Base-by-base conservation (phyloP, 2,888 invertebrate genomes). In the Tenthredo amoena region DNA sequence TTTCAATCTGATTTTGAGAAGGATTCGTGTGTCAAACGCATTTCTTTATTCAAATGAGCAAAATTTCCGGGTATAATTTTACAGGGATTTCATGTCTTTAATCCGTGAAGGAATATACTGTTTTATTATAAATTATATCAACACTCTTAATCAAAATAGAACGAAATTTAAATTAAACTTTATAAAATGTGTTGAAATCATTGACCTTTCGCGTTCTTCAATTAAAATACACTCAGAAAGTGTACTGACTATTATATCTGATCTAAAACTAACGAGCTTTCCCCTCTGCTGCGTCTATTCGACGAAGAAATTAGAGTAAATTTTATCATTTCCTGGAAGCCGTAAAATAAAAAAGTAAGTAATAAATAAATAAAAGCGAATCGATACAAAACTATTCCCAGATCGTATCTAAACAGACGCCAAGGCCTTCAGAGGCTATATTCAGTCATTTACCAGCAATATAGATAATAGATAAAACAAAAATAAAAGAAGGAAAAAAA, bases 311-410 rank as follows among this genome's bases (percentile, higher is more conserved):
- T 12, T 31, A 62, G 62, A 34, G 34, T 34, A 10, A 68, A 34
- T 34, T 68, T 31, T 34, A 34, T 34, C 12, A 34, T 34, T 68
- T 34, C 68, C 34, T 15, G 7, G 34, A 68, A 6, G 34, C 34
- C 68, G 18, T 68, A 18, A 18, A 5, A 15, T 18, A 62, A 26
- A 15, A 6, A 15, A 68, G 15, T 0, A 34, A 34, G 34, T 34
- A 34, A 68, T 68, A 34, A 68, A 34, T 68, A 68, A 68, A 65
- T 15, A 31, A 40, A 74, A 37, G 71, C n/a, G 10, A 55, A 74
- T 74, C 72, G 43, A 74, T 74, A 74, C 21, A 21, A 74, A 74
- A 74, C 43, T 40, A n/a, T 43, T 12, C 12, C 40, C 40, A 40
- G 72, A 72, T 72, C 10, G 21, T 72, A 72, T 72, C 72, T 72